phyloP scores from a whole-genome alignment of 2,113 vertebrate genomes.

The Malurus alboscapulatus region DNA sequence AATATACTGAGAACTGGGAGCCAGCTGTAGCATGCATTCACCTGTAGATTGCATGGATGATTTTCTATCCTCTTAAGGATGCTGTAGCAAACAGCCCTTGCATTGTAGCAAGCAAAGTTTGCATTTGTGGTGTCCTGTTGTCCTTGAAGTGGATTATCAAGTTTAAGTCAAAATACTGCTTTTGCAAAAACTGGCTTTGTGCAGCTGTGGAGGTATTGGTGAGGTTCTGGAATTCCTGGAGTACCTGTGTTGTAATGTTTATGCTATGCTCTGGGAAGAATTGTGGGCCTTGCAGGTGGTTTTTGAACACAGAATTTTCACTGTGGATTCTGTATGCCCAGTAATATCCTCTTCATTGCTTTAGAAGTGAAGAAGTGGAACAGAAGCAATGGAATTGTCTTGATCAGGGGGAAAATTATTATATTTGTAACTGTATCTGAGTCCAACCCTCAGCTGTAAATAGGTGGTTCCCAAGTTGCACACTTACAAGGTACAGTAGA shows the following conservation, averaged over 20 bases:
- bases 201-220: not conserved
- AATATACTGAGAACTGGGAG: not conserved
- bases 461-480: not conserved
- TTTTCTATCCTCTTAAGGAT: not conserved
- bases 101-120: not conserved
- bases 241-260: not conserved
- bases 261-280: not conserved
- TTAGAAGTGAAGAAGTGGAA: not conserved
- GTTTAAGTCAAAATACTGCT: not conserved
- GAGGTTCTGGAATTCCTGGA: not conserved
- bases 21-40: not conserved
- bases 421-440: not conserved
- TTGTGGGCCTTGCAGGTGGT: not conserved
- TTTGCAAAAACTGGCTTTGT: not conserved
- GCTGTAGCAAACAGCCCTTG: not conserved
- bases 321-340: not conserved
- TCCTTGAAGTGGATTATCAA: not conserved
- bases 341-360: not conserved
- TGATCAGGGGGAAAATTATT: not conserved
- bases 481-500: not conserved
- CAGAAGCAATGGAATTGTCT: not conserved
- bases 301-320: not conserved
- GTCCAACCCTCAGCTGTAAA: accelerated
- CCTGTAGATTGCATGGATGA: not conserved
- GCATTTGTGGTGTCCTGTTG: not conserved